These are phyloP conservation scores for Hermaeophaga mercurialis DNA, from an alignment of 2,888 invertebrate species.

Conservation along the genomic window DNA sequence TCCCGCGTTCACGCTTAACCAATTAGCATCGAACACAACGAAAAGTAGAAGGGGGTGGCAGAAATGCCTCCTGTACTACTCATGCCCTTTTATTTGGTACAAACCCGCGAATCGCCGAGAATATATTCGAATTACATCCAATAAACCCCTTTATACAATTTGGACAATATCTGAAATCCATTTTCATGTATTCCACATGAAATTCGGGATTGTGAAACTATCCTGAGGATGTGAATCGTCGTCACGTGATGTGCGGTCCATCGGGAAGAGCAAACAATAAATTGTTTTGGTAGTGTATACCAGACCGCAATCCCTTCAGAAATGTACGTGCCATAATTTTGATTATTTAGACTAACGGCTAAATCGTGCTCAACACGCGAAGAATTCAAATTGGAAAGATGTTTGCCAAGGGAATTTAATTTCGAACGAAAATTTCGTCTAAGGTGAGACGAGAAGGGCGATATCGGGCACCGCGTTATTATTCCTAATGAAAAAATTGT, in stretches of 20 bases:
- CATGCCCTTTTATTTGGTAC: too few species aligned
- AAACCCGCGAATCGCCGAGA: too few species aligned
- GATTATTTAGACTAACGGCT: constrained; percentile 26
- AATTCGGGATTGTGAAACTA: constrained; percentile 4
- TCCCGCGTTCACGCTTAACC: too few species aligned
- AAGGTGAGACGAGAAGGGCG: too few species aligned
- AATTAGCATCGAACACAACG: too few species aligned
- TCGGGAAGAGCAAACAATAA: constrained; percentile 40
- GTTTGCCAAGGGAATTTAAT: background rate
- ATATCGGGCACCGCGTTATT: too few species aligned
- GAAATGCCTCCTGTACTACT: too few species aligned
- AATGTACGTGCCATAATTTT: constrained; percentile 36
- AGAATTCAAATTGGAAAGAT: constrained; percentile 1
- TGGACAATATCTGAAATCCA: background rate
- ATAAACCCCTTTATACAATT: too few species aligned
- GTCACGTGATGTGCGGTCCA: constrained; percentile 35
- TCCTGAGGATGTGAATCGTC: constrained; percentile 8
- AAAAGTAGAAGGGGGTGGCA: too few species aligned
- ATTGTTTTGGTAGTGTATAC: constrained; percentile 35
- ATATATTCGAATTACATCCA: too few species aligned
- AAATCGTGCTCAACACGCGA: constrained; percentile 9
- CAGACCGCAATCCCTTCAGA: constrained; percentile 34
- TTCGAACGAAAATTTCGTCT: background rate
- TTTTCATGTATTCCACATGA: background rate
- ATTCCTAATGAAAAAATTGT: too few species aligned